phyloP scores from a whole-genome alignment of 2,113 vertebrate species.

The Siniperca chuatsi region DNA sequence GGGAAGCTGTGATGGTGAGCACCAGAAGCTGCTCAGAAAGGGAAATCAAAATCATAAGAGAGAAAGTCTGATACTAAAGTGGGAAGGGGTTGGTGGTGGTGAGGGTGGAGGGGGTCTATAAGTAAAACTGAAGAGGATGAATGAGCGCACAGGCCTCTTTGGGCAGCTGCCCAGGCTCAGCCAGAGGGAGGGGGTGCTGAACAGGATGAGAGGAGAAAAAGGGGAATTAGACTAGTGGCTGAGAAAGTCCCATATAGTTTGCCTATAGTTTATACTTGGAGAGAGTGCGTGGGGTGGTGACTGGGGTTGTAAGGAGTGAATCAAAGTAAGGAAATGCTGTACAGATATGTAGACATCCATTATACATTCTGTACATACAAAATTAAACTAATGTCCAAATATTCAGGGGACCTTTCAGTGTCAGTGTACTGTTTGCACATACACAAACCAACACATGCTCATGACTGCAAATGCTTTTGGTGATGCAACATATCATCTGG shows the following conservation, averaged over 20 bases:
- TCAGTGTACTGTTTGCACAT: constrained; percentile 17
- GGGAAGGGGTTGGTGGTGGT: constrained; percentile 42
- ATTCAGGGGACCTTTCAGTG: background rate
- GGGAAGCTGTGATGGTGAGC: constrained; percentile 33
- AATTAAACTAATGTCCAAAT: constrained; percentile 2
- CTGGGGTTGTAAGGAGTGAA: background rate
- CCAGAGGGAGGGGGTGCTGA: constrained; percentile 63
- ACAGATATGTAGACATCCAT: background rate
- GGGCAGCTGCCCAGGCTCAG: constrained; percentile 79
- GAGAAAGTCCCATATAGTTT: constrained; percentile 17
- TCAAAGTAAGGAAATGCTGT: background rate
- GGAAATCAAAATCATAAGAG: constrained; percentile 63
- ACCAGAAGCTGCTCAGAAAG: constrained; percentile 32
- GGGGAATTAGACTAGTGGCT: constrained; percentile 12
- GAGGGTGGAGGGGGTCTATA: constrained; percentile 47
- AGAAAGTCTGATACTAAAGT: constrained; percentile 63
- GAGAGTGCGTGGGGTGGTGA: constrained; percentile 17
- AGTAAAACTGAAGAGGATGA: constrained; percentile 75
- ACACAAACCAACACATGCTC: background rate
- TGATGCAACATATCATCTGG: constrained; percentile 35
- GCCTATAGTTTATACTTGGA: constrained; percentile 17
- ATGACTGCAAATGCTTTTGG: constrained; percentile 1
- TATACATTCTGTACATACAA: background rate
- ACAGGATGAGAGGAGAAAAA: constrained; percentile 41
- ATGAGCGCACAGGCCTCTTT: constrained; percentile 70